phyloP scores from a whole-genome alignment of 2,888 invertebrate species.

The Orchestes rusci region DNA sequence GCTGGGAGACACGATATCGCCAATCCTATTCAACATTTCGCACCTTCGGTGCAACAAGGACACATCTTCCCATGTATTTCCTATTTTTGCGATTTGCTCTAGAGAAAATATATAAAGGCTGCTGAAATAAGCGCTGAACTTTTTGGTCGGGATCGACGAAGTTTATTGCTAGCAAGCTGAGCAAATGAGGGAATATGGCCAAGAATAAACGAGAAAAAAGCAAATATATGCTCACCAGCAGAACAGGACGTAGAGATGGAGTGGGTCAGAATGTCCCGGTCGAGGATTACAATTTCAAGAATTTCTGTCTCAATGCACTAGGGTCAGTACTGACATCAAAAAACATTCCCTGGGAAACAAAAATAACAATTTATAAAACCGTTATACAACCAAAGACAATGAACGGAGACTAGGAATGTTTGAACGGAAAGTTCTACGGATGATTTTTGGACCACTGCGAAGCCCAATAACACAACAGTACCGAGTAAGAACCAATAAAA shows the following conservation, averaged over 20 bases:
- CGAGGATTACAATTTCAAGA: too few species aligned
- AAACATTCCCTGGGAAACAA: too few species aligned
- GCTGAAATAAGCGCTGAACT: not conserved
- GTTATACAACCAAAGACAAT: too few species aligned
- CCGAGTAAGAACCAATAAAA: not conserved
- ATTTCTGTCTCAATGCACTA: too few species aligned
- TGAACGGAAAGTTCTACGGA: not conserved
- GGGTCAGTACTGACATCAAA: too few species aligned
- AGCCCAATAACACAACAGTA: not conserved
- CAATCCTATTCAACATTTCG: not conserved
- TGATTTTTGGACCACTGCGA: not conserved
- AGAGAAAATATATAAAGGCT: too few species aligned
- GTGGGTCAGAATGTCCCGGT: not conserved
- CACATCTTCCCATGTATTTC: too few species aligned
- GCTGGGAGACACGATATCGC: not conserved
- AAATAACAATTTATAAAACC: too few species aligned
- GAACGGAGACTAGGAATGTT: not conserved
- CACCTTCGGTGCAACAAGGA: too few species aligned
- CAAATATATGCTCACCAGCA: not conserved
- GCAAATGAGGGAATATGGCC: not conserved
- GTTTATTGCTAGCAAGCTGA: not conserved
- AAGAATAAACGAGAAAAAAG: not conserved
- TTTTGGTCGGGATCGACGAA: not conserved
- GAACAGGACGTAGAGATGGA: conserved; percentile 1
- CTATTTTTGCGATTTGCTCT: too few species aligned